Evolutionary conservation across 2,113 vertebrate genomes (phyloP).

Genomic region (Eublepharis macularius): DNA sequence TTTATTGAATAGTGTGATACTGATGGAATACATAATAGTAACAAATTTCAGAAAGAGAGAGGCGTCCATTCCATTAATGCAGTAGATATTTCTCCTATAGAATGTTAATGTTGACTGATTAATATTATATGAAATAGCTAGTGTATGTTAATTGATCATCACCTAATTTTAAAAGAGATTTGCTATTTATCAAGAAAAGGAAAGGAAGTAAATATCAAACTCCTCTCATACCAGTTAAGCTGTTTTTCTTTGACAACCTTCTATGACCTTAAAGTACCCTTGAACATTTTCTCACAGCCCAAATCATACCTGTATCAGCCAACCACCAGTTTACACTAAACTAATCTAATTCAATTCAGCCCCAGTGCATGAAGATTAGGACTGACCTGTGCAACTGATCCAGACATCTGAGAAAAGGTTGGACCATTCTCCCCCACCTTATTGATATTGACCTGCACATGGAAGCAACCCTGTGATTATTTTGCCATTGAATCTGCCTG

Average conservation of each 20-base stretch:
- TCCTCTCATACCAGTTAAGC: neutral
- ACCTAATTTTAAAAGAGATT: neutral
- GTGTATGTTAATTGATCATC: neutral
- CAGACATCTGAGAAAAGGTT: neutral
- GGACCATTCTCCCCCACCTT: neutral
- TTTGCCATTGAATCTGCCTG: neutral
- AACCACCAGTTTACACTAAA: neutral
- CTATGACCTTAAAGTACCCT: neutral
- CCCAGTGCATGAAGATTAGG: neutral
- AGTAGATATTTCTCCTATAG: neutral
- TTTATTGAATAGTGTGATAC: constrained; percentile 27
- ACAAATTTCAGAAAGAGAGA: constrained; percentile 36
- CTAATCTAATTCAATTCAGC: neutral
- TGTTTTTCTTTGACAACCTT: neutral
- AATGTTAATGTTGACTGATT: constrained; percentile 1
- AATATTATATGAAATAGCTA: no score
- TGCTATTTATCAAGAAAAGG: neutral
- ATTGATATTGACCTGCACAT: neutral
- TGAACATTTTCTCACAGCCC: neutral
- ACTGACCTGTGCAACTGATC: neutral
- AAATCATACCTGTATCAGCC: neutral
- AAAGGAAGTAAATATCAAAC: neutral
- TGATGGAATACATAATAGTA: constrained; percentile 35
- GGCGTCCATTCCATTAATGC: neutral
- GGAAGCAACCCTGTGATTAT: neutral